These are phyloP conservation scores for Pseudomyrmex concolor DNA, from an alignment of 1,140 invertebrate genomes.

Conservation along the genomic window DNA sequence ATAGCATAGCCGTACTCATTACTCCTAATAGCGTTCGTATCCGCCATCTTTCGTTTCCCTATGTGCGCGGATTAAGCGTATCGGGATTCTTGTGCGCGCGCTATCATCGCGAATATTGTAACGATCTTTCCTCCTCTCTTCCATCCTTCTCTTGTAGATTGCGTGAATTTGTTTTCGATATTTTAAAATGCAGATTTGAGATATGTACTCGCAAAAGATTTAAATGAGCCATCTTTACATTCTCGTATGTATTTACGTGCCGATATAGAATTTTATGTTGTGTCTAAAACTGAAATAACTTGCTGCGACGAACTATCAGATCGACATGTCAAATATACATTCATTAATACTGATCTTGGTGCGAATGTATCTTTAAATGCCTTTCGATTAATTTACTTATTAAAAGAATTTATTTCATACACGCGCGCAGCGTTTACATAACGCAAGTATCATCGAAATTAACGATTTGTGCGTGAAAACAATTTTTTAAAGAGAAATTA, in stretches of 20 bases:
- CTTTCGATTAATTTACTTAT: too few relatives aligned
- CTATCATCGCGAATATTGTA: neutral
- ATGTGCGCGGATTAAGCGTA: constrained; percentile 42
- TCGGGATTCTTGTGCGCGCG: neutral
- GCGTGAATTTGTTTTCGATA: constrained; percentile 4
- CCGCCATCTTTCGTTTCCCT: constrained; percentile 23
- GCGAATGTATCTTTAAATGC: neutral
- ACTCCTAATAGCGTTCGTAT: constrained; percentile 58
- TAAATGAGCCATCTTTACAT: neutral
- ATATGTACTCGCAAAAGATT: neutral
- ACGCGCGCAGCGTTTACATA: too few relatives aligned
- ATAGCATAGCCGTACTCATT: constrained; percentile 64
- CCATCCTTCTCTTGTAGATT: neutral
- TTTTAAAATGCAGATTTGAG: neutral
- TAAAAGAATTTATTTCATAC: too few relatives aligned
- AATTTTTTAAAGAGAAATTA: neutral
- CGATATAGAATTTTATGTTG: neutral
- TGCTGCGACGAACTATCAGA: neutral
- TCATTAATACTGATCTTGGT: neutral
- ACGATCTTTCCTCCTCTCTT: neutral
- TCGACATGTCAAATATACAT: neutral
- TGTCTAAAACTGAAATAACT: neutral
- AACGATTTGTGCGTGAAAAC: neutral
- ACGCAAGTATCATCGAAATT: neutral
- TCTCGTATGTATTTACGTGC: neutral